Evolutionary conservation across 1,140 invertebrate genomes (phyloP).

Genomic region (Lordiphosa collinella): DNA sequence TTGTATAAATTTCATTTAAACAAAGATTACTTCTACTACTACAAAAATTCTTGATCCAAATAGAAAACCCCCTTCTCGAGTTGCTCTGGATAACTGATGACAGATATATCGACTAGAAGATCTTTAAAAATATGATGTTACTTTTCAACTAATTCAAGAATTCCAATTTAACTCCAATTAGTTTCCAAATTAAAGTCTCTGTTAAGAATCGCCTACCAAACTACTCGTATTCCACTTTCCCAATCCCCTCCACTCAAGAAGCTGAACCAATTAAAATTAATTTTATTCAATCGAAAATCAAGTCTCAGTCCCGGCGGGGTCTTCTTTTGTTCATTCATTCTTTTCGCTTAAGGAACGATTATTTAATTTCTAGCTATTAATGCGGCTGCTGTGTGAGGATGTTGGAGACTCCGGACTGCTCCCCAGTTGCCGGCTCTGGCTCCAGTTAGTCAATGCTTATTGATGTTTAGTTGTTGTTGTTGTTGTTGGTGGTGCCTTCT

Average conservation of each 20-base stretch:
- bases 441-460: conserved; percentile 73
- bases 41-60: too few relatives aligned
- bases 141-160: too few relatives aligned
- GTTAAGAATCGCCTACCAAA: too few relatives aligned
- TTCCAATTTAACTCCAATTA: not conserved
- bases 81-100: too few relatives aligned
- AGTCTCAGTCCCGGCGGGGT: conserved; percentile 54
- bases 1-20: too few relatives aligned
- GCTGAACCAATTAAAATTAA: conserved; percentile 66
- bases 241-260: conserved; percentile 9
- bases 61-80: too few relatives aligned
- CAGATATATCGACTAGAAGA: too few relatives aligned
- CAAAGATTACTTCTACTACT: too few relatives aligned
- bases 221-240: not conserved
- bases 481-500: conserved; percentile 16
- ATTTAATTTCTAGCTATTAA: conserved; percentile 73
- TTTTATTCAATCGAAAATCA: conserved; percentile 66
- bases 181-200: not conserved
- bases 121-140: too few relatives aligned
- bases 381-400: conserved; percentile 17
- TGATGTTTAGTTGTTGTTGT: conserved; percentile 55
- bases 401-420: conserved; percentile 27
- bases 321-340: conserved; percentile 55
- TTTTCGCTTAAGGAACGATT: conserved; percentile 70
- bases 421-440: conserved; percentile 40